Evolutionary conservation across 1,140 invertebrate species (phyloP), one percentile per base, ranked within the genome.

Genomic region (Doryteuthis pealeii): DNA sequence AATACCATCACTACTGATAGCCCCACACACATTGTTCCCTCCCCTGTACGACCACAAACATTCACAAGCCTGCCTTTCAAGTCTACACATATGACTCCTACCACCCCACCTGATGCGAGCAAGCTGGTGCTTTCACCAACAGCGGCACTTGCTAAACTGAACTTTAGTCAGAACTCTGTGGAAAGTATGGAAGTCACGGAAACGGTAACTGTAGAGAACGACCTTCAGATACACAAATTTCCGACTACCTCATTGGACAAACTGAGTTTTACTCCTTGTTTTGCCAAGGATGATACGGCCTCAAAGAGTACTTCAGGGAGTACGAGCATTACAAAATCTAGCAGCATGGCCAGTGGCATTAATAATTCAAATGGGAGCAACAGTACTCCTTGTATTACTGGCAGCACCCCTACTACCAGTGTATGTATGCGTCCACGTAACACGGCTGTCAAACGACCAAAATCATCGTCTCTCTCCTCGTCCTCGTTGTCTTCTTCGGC

Each of bases 81-180:
- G 54, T n/a, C 54, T n/a, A 62, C 54, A n/a, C 54, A n/a, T 62
- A 22, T 18, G 54, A 62, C 54, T 28, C 54, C 54, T 15, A 62
- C 26, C 10, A 12, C 54, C 18, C 6, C 54, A 62, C 54, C 54
- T 28, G 22, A 6, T 12, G 26, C 18, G 18, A 8, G 18, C 22
- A 62, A 62, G 10, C 54, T 62, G 10, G 80, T 77, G 43, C 78
- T 73, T 76, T 89, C 87, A 33, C 89, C 87, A 32, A 88, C 87
- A 43, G 85, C 87, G 43, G 89, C 87, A 14, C 78, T 89, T 68
- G 84, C 88, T 0, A 81, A 85, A 69, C 81, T 90, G 10, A 86
- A 86, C 74, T 90, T 90, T 73, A 82, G 80, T 35, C 82, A 82
- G 40, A 76, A 66, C 65, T 75, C 76, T 15, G 40, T 66, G 30